phyloP scores from a whole-genome alignment of 2,797 vertebrate species.

The Lutjanus argentimaculatus region DNA sequence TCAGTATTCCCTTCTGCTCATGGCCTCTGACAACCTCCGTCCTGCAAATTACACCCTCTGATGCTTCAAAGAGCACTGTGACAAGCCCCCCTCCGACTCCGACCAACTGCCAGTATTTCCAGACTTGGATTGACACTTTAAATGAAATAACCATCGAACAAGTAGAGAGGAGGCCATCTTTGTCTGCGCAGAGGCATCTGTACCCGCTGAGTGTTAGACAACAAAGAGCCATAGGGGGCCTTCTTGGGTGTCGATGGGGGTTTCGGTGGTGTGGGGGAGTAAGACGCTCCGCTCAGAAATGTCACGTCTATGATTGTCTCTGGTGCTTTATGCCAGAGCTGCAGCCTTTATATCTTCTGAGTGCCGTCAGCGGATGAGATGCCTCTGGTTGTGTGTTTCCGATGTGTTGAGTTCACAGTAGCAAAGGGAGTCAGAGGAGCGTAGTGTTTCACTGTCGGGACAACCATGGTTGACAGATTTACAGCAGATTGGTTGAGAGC shows the following conservation, averaged over 20 bases:
- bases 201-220: constrained; percentile 80
- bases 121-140: constrained; percentile 77
- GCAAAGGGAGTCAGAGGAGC: constrained; percentile 26
- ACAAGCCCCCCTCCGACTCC: constrained; percentile 66
- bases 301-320: constrained; percentile 72
- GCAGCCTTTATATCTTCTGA: constrained; percentile 59
- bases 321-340: constrained; percentile 60
- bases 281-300: constrained; percentile 71
- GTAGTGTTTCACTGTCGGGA: constrained; percentile 30
- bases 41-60: constrained; percentile 60
- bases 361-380: constrained; percentile 64
- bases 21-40: constrained; percentile 59
- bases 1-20: constrained; percentile 60
- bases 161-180: constrained; percentile 61
- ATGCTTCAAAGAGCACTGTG: constrained; percentile 63
- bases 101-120: constrained; percentile 62
- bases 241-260: constrained; percentile 68
- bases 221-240: constrained; percentile 77
- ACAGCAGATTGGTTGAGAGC: constrained; percentile 34
- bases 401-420: constrained; percentile 18
- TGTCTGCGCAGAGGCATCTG: constrained; percentile 71
- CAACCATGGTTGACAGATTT: constrained; percentile 49
- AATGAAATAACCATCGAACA: constrained; percentile 80
- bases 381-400: constrained; percentile 50
- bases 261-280: constrained; percentile 54